Base-by-base conservation (phyloP, 2,888 invertebrate genomes). In the Limnephilus rhombicus region DNA sequence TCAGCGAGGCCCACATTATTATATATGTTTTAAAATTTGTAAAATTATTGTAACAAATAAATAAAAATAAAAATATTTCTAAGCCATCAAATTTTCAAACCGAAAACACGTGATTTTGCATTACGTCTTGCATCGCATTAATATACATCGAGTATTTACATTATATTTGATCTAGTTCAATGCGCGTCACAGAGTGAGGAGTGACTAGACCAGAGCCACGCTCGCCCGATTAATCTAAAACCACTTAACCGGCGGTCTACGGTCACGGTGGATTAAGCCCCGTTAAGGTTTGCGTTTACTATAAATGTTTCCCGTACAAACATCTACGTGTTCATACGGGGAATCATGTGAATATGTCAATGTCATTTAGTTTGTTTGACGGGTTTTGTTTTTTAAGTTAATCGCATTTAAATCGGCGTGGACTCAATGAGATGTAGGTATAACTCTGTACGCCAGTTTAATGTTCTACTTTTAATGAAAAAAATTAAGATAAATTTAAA, bases 281-380 rank as follows among this genome's bases (percentile, higher is more conserved):
- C 86, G 86, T 86, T 86, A 86, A n/a, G 45, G 86, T 86, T 86
- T 86, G 45, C n/a, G 86, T 86, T 86, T 45, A 37, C 45, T 86
- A 86, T 45, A 29, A 45, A 86, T n/a, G 45, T 86, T 86, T 86
- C 86, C 85, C 86, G 86, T 86, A 45, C 45, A 45, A 49, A 29
- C 86, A 24, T 86, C 29, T 45, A n/a, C 83, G 83, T 24, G 41
- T 5, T 34, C 83, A 37, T 34, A 83, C 37, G 83, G 83, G 37
- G 41, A 37, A 37, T 83, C 83, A 83, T n/a, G 83, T 83, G 83
- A 83, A 83, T 83, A n/a, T 83, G 83, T 83, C 83, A 83, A 68
- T 41, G 83, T 83, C 83, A 37, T 83, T 83, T 18, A 83, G 83
- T 34, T 83, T 83, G 41, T 41, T 31, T 83, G 41, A 83, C 34